phyloP scores from a whole-genome alignment of 2,888 invertebrate genomes.

The Ophion costatus region DNA sequence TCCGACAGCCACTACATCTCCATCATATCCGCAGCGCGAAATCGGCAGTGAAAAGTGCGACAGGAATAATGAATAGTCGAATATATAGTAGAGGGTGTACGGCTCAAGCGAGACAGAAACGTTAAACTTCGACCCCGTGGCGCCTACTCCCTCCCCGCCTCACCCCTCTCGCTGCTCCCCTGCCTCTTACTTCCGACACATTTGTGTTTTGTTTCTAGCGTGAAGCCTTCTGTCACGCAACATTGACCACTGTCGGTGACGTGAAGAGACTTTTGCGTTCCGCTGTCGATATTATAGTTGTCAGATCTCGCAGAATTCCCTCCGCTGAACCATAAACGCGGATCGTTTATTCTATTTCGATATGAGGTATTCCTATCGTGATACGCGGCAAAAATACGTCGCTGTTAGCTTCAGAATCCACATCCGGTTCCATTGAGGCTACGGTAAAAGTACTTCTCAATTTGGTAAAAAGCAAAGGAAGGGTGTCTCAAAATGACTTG shows the following conservation, averaged over 20 bases:
- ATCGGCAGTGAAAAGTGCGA: constrained; percentile 61
- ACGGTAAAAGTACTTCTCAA: too few species aligned
- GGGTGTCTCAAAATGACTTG: too few species aligned
- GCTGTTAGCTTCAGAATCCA: neutral
- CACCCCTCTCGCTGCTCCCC: constrained; percentile 58
- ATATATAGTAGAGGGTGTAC: constrained; percentile 26
- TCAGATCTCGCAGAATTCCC: constrained; percentile 21
- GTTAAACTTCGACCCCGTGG: constrained; percentile 76
- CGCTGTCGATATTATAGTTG: constrained; percentile 53
- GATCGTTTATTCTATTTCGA: too few species aligned
- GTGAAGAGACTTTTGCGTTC: constrained; percentile 35
- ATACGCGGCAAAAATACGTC: neutral
- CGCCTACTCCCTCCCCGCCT: constrained; percentile 74
- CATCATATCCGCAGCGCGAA: constrained; percentile 74
- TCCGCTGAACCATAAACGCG: neutral
- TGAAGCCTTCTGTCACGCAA: constrained; percentile 72
- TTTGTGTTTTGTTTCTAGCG: constrained; percentile 80
- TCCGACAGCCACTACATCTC: constrained; percentile 62
- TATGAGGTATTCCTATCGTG: neutral
- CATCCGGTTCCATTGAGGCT: neutral
- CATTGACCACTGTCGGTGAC: constrained; percentile 67
- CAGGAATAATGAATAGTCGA: constrained; percentile 55
- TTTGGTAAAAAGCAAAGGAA: too few species aligned
- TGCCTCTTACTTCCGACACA: constrained; percentile 79
- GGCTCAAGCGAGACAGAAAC: constrained; percentile 46